phyloP scores from a whole-genome alignment of 1,140 invertebrate species.

The Caenorhabditis tropicalis region DNA sequence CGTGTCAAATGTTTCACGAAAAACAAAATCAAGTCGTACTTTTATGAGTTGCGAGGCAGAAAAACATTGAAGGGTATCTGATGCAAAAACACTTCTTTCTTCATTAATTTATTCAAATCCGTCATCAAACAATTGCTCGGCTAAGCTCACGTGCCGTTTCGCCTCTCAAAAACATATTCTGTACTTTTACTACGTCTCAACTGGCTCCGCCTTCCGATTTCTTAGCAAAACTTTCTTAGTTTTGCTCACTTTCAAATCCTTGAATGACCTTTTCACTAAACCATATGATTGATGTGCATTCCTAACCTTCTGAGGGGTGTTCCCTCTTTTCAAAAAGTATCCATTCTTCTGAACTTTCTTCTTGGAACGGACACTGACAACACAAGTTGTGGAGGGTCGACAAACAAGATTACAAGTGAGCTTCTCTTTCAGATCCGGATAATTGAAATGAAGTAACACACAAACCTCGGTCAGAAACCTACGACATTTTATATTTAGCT shows the following conservation, averaged over 20 bases:
- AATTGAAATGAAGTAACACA: background rate
- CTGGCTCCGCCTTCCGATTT: background rate
- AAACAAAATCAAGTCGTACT: background rate
- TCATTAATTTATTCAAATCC: conserved; percentile 13
- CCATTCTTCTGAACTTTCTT: background rate
- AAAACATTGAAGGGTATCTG: background rate
- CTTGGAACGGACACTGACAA: background rate
- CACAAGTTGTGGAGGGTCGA: background rate
- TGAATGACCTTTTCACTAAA: background rate
- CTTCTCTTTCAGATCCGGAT: background rate
- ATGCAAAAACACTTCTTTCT: background rate
- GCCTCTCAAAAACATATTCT: background rate
- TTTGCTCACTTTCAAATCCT: background rate
- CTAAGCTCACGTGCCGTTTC: conserved; percentile 1
- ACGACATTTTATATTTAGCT: too few relatives aligned
- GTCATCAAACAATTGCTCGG: background rate
- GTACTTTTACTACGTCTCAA: background rate
- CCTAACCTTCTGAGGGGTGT: background rate
- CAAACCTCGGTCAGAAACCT: background rate
- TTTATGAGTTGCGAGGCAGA: background rate
- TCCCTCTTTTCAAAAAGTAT: too few relatives aligned
- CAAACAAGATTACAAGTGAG: background rate
- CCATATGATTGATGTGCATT: conserved; percentile 5
- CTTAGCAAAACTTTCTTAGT: background rate
- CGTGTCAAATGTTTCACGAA: background rate